phyloP scores from a whole-genome alignment of 2,888 invertebrate species.

The Eupithecia vulgata region DNA sequence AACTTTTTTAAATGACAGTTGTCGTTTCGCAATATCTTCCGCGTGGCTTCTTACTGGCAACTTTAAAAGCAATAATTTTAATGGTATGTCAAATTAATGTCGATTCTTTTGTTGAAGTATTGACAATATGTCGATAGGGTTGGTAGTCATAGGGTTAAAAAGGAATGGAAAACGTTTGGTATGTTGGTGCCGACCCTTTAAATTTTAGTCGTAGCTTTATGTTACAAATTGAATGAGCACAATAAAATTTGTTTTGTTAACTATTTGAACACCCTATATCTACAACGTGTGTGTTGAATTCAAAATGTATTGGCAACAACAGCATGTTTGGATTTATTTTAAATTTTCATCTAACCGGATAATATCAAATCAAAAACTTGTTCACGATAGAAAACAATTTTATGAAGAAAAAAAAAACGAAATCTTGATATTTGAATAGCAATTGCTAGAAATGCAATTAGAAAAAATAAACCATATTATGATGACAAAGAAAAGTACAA shows the following conservation, averaged over 20 bases:
- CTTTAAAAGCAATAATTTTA: slow-evolving; percentile 80
- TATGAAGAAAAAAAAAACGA: too few relatives aligned
- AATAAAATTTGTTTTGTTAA: slow-evolving; percentile 63
- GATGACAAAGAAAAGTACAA: too few relatives aligned
- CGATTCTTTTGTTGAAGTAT: slow-evolving; percentile 73
- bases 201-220: slow-evolving; percentile 77
- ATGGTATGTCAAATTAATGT: slow-evolving; percentile 83
- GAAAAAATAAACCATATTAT: too few relatives aligned
- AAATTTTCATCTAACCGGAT: background rate
- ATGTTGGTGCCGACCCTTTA: slow-evolving; percentile 67
- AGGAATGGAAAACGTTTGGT: slow-evolving; percentile 53
- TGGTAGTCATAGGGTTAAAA: slow-evolving; percentile 43
- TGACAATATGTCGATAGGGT: slow-evolving; percentile 81
- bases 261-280: slow-evolving; percentile 19
- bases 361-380: too few relatives aligned
- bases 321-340: background rate
- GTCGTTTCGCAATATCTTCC: slow-evolving; percentile 74
- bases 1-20: slow-evolving; percentile 40
- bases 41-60: slow-evolving; percentile 67
- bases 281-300: slow-evolving; percentile 24
- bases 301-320: slow-evolving; percentile 4
- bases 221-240: slow-evolving; percentile 78
- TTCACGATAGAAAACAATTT: too few relatives aligned
- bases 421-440: too few relatives aligned
- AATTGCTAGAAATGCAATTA: too few relatives aligned